phyloP scores from a whole-genome alignment of 2,888 invertebrate species.

The Omphaloscelis lunosa region DNA sequence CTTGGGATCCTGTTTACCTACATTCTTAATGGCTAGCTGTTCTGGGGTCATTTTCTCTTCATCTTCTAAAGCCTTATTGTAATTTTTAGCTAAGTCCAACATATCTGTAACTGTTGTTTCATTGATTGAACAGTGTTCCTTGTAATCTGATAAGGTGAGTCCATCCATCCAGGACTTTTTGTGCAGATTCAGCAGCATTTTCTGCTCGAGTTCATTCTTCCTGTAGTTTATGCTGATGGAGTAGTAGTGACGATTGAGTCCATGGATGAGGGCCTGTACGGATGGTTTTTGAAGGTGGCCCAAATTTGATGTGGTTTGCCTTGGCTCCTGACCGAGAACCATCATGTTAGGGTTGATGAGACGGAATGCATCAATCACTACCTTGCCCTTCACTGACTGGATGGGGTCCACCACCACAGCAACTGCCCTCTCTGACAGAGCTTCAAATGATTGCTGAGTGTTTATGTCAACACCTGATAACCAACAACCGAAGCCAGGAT shows the following conservation, averaged over 20 bases:
- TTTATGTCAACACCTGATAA: constrained; percentile 99
- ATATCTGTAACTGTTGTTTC: constrained; percentile 98
- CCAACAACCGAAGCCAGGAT: constrained; percentile 99
- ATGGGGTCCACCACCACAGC: constrained; percentile 99
- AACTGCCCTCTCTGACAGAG: constrained; percentile 99
- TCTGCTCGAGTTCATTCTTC: constrained; percentile 99
- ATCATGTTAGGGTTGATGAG: constrained; percentile 99
- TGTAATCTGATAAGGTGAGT: constrained; percentile 96
- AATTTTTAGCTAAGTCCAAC: constrained; percentile 99
- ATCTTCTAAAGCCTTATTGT: constrained; percentile 99
- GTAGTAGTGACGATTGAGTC: constrained; percentile 99
- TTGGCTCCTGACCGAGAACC: constrained; percentile 99
- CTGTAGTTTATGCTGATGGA: constrained; percentile 99
- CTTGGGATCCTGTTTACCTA: constrained; percentile 99
- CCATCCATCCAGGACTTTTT: constrained; percentile 99
- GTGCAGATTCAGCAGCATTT: constrained; percentile 99
- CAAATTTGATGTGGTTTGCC: constrained; percentile 99
- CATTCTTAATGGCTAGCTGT: constrained; percentile 99
- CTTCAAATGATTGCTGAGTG: constrained; percentile 99
- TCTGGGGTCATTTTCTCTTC: constrained; percentile 99
- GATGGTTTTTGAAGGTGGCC: constrained; percentile 99
- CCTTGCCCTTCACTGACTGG: constrained; percentile 99
- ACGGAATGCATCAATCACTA: constrained; percentile 99
- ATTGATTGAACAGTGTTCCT: constrained; percentile 97
- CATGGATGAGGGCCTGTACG: constrained; percentile 99